A percentile compares a stretch with the other conserved stretches of the same genome.
phyloP scores from a whole-genome alignment of 1,140 invertebrate species.

The Ostrea denselamellosa region DNA sequence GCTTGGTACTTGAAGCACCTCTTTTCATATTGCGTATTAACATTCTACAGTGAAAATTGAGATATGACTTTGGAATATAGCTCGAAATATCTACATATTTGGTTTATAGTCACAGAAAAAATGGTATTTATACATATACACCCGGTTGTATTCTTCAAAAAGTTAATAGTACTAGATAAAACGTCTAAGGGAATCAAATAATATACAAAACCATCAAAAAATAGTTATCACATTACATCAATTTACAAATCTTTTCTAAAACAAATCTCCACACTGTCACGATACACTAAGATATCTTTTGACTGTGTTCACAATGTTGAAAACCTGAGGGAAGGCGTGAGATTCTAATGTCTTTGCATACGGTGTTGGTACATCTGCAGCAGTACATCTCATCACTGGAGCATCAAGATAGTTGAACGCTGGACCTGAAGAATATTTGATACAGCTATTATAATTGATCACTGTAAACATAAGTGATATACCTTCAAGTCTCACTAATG shows the following conservation, averaged over 20 bases:
- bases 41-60: background rate
- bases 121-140: no score
- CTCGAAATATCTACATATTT: background rate
- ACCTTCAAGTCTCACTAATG: no score
- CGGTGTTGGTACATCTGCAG: conserved; percentile 98
- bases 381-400: conserved; percentile 93
- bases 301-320: conserved; percentile 82
- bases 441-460: no score
- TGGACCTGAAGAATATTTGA: conserved; percentile 82
- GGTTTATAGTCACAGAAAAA: no score
- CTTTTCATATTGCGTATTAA: background rate
- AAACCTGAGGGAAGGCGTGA: conserved; percentile 86
- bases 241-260: no score
- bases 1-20: background rate
- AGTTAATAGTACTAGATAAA: background rate
- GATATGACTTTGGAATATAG: background rate
- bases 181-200: conserved; percentile 16
- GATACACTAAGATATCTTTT: conserved; percentile 82
- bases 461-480: no score
- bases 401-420: conserved; percentile 98
- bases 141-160: background rate
- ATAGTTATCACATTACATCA: background rate
- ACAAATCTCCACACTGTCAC: conserved; percentile 32
- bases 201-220: background rate
- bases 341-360: conserved; percentile 93